These are phyloP conservation scores for Phrynosoma blainvillii DNA, from an alignment of 2,113 vertebrate genomes.

Conservation along the genomic window DNA sequence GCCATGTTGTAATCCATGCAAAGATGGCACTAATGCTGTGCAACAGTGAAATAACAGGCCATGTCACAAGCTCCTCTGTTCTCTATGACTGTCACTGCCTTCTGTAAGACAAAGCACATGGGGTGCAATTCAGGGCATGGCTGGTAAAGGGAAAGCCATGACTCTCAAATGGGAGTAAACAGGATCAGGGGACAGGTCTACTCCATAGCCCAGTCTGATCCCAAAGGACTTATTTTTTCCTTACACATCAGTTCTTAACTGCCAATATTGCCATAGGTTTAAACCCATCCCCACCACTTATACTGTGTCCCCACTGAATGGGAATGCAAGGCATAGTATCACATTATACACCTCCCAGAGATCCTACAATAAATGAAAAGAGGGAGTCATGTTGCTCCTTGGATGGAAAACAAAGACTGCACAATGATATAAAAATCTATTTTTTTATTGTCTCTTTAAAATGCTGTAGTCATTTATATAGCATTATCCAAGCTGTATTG, in stretches of 20 bases:
- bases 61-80: no score
- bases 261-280: not conserved
- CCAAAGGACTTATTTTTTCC: not conserved
- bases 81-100: not conserved
- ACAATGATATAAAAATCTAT: constrained; percentile 10
- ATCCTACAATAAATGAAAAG: not conserved
- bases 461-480: constrained; percentile 50
- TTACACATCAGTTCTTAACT: not conserved
- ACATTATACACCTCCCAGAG: not conserved
- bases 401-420: constrained; percentile 36
- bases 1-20: no score
- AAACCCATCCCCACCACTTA: not conserved
- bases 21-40: no score
- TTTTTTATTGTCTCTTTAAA: constrained; percentile 48
- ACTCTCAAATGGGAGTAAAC: not conserved
- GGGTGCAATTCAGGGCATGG: not conserved
- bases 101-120: no score
- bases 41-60: no score
- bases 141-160: not conserved
- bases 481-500: constrained; percentile 34
- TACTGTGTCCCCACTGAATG: no score
- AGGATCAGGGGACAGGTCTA: not conserved
- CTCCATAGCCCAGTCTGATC: not conserved
- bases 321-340: no score
- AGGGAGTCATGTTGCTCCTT: not conserved